Base-by-base conservation (phyloP, 1,140 invertebrate species). In the Habropoda laboriosa region DNA sequence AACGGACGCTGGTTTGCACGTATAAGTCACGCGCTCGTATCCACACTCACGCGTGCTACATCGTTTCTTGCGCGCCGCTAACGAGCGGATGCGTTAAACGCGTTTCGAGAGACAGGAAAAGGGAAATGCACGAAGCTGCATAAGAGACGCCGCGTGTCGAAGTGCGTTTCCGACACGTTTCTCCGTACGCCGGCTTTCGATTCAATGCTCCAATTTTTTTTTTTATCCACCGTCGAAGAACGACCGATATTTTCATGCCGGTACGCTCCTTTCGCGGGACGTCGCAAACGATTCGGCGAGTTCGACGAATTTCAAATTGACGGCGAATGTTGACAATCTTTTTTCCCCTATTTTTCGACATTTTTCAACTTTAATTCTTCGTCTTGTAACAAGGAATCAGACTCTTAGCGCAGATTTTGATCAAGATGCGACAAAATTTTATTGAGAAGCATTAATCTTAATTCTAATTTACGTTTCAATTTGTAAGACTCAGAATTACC, bases 71-170 rank as follows among this genome's bases (percentile, higher is more conserved):
- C 45, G 63, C 57, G 27, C 47, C 8, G 38, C 68, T 82, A 84
- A 84, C 80, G 82, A 82, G 82, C 70, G 27, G 35, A 40, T 57
- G 45, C 80, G 70, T 83, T 83, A 83, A 63, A 79, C 18, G 53
- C 47, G 82, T 77, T 58, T 66, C 45, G 16, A 60, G 40, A 21
- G 45, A 32, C 2, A 7, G 32, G 49, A 58, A 77, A 53, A 67
- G 12, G 38, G 38, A 66, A 82, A 64, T 55, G 38, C 32, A 21
- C n/a, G 49, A 30, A 57, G 30, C 47, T 49, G 35, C 45, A 51
- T 67, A 58, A 71, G 38, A 68, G 35, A 47, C 45, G 47, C 63
- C 35, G 57, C 45, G 32, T 16, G 16, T 55, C 60, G 47, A 42
- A 27, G 32, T 13, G 63, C 68, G 45, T 49, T 84, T 84, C 81